Conservation (phyloP, 2,113 vertebrate genomes). For the Corythoichthys haematopterus region DNA sequence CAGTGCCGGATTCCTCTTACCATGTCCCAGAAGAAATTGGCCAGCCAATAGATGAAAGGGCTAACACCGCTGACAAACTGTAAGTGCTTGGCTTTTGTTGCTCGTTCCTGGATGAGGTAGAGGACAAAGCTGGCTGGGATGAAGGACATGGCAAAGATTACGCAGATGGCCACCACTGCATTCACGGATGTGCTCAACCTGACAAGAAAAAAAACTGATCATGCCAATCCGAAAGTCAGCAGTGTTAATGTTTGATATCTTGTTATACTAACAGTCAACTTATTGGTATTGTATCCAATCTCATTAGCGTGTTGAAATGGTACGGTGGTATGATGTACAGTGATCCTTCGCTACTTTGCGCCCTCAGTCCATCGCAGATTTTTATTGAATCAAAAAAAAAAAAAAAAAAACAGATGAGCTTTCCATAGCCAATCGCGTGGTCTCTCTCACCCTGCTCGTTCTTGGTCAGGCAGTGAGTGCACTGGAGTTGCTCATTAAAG, state of each 20-base stretch:
- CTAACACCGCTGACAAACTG: conserved; percentile 95
- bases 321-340: no score
- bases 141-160: conserved; percentile 98
- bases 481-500: no score
- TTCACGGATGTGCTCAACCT: conserved; percentile 92
- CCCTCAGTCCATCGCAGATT: no score
- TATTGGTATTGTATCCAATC: no score
- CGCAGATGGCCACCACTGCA: conserved; percentile 88
- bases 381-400: no score
- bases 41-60: conserved; percentile 84
- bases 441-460: no score
- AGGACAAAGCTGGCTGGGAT: conserved; percentile 94
- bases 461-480: no score
- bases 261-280: not conserved
- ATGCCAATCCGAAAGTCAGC: not conserved
- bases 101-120: conserved; percentile 93
- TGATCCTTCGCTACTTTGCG: no score
- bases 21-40: conserved; percentile 95
- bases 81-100: conserved; percentile 90
- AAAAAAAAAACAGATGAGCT: no score
- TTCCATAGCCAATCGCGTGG: no score
- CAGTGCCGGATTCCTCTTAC: conserved; percentile 46
- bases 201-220: not conserved
- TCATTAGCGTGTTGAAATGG: no score
- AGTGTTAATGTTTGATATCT: not conserved